These are phyloP conservation scores for Xenopus borealis DNA, from an alignment of 2,113 vertebrate genomes.

Conservation along the genomic window DNA sequence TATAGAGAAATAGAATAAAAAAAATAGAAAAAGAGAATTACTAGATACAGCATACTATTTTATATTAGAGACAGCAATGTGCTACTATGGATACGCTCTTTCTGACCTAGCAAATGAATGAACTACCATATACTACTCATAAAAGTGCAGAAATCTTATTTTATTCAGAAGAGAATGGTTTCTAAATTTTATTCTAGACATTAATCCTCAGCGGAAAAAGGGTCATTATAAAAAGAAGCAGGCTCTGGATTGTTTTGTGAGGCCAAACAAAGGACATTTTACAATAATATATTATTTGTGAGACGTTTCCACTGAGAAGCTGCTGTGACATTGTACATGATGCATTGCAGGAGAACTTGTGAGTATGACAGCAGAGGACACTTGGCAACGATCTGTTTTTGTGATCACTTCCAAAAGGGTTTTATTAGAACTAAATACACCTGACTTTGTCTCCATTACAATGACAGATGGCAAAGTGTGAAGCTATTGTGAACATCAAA, in stretches of 20 bases:
- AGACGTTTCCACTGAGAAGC: slow-evolving; percentile 2
- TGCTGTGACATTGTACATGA: slow-evolving; percentile 28
- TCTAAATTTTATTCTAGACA: slow-evolving; percentile 4
- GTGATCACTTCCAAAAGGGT: slow-evolving; percentile 10
- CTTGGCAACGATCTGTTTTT: background rate
- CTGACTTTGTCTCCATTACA: slow-evolving; percentile 17
- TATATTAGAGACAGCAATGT: background rate
- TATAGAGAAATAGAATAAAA: too few species aligned
- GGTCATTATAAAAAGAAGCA: slow-evolving; percentile 11
- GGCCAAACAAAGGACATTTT: slow-evolving; percentile 38
- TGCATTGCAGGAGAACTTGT: slow-evolving; percentile 19
- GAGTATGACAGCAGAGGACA: slow-evolving; percentile 20
- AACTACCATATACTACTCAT: slow-evolving; percentile 20
- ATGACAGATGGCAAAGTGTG: slow-evolving; percentile 19
- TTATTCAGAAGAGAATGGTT: slow-evolving; percentile 15
- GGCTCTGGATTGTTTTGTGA: slow-evolving; percentile 9
- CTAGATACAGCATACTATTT: background rate
- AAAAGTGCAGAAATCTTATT: slow-evolving; percentile 15
- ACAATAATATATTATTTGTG: slow-evolving; percentile 35
- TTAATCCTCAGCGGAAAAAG: background rate
- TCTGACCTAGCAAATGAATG: slow-evolving; percentile 32
- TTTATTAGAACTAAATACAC: background rate
- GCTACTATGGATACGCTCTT: slow-evolving; percentile 42
- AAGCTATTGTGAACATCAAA: slow-evolving; percentile 14
- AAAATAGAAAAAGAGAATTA: too few species aligned